Percentiles rank a stretch among this genome's conserved stretches.
Conservation (phyloP, 53 echinoderm and acorn worm genomes). For the Echinometra lucunter region DNA sequence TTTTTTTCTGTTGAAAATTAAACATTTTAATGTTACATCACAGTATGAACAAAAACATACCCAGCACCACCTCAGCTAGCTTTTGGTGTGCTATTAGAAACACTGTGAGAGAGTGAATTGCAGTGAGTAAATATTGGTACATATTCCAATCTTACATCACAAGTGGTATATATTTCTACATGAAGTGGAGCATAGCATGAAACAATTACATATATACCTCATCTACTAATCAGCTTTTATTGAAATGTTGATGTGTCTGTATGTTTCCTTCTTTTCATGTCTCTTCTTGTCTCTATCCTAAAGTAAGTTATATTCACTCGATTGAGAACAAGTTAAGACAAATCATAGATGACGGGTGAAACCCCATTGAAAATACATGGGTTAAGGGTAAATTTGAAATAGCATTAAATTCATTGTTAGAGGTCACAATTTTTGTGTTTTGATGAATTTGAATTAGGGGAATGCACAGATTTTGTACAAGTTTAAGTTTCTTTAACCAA, state of each 20-base stretch:
- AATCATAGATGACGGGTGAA: not conserved
- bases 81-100: slow-evolving; percentile 23
- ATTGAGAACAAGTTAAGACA: not conserved
- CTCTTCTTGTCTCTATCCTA: not conserved
- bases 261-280: not conserved
- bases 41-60: not conserved
- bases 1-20: not conserved
- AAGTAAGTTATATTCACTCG: not conserved
- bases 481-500: not conserved
- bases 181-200: slow-evolving; percentile 2
- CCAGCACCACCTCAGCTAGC: not conserved
- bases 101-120: slow-evolving; percentile 22
- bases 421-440: not conserved
- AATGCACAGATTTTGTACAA: not conserved
- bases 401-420: not conserved
- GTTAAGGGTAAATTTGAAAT: not conserved
- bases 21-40: not conserved
- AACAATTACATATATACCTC: slow-evolving; percentile 40
- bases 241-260: not conserved
- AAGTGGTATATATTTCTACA: not conserved
- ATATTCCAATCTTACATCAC: slow-evolving; percentile 13
- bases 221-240: slow-evolving; percentile 11
- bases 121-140: slow-evolving; percentile 8
- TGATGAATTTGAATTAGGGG: not conserved
- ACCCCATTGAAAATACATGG: not conserved